Conservation (phyloP, 2,888 invertebrate genomes). For the Tenthredo amoena region DNA sequence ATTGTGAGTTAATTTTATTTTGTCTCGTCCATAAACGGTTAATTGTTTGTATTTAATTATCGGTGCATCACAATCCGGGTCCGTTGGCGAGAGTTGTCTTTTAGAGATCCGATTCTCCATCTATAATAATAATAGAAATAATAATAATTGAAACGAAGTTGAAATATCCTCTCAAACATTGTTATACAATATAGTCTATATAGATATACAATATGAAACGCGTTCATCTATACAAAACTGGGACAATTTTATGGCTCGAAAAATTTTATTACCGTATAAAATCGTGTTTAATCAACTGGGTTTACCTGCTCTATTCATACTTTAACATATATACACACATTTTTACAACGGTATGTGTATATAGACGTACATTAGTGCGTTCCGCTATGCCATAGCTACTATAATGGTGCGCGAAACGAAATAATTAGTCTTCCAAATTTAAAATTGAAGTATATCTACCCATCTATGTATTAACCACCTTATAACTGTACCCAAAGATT, state of each 20-base stretch:
- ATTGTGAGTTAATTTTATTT: not conserved
- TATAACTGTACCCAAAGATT: not conserved
- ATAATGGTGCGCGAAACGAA: constrained; percentile 21
- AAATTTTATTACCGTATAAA: constrained; percentile 36
- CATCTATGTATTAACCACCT: not conserved
- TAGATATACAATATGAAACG: not conserved
- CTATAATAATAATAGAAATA: not conserved
- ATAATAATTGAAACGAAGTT: not conserved
- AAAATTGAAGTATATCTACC: not conserved
- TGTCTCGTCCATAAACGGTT: constrained; percentile 14
- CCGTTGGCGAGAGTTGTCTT: not conserved
- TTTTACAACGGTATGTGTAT: not conserved
- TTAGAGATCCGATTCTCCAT: not conserved
- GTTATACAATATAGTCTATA: not conserved
- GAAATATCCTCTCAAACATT: not conserved
- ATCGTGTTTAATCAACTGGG: constrained; percentile 51
- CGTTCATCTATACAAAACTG: not conserved
- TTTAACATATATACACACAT: not conserved
- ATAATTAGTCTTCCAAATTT: constrained; percentile 4
- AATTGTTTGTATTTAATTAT: constrained; percentile 15
- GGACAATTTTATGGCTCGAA: not conserved
- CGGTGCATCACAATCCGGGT: constrained; percentile 11
- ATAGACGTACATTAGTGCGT: not conserved
- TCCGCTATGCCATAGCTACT: not conserved
- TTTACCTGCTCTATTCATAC: not conserved